Evolutionary conservation across 2,113 vertebrate genomes (phyloP).

Genomic region (Arothron firmamentum): DNA sequence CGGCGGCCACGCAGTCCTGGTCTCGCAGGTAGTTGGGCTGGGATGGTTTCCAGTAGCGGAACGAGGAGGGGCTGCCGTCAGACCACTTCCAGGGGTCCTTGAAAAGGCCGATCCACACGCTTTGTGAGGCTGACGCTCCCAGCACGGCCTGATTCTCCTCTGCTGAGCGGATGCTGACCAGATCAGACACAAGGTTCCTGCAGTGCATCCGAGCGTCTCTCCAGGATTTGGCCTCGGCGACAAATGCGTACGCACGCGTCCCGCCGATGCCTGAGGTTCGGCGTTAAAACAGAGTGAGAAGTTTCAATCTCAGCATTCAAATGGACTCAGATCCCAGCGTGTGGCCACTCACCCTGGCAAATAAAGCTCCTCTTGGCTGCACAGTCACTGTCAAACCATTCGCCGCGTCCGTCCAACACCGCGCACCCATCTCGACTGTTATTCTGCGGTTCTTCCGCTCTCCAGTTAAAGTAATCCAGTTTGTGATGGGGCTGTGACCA

Average conservation of each 20-base stretch:
- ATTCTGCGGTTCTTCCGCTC: constrained; percentile 12
- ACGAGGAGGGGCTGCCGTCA: constrained; percentile 55
- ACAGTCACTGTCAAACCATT: constrained; percentile 62
- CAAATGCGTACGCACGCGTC: constrained; percentile 14
- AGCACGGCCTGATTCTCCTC: constrained; percentile 46
- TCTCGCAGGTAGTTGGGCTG: constrained; percentile 18
- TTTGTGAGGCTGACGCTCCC: constrained; percentile 10
- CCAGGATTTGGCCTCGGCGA: constrained; percentile 50
- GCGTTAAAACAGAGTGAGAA: not conserved
- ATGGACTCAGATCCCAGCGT: too few species aligned
- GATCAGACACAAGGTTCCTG: constrained; percentile 45
- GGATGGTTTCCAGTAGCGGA: constrained; percentile 44
- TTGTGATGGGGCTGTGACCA: constrained; percentile 51
- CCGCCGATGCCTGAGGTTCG: constrained; percentile 23
- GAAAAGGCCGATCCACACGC: constrained; percentile 68
- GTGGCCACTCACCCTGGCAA: constrained; percentile 57
- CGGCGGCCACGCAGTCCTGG: constrained; percentile 36
- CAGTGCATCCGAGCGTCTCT: constrained; percentile 56
- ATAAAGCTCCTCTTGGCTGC: constrained; percentile 37
- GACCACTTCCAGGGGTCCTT: constrained; percentile 69
- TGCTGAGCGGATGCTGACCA: constrained; percentile 51
- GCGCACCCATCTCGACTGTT: constrained; percentile 37
- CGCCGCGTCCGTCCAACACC: constrained; percentile 43
- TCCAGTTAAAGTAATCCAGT: constrained; percentile 59
- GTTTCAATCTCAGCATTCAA: not conserved